Evolutionary conservation across 37 sponge, comb jelly and placozoan species (phyloP).

Genomic region (Agelas oroides): DNA sequence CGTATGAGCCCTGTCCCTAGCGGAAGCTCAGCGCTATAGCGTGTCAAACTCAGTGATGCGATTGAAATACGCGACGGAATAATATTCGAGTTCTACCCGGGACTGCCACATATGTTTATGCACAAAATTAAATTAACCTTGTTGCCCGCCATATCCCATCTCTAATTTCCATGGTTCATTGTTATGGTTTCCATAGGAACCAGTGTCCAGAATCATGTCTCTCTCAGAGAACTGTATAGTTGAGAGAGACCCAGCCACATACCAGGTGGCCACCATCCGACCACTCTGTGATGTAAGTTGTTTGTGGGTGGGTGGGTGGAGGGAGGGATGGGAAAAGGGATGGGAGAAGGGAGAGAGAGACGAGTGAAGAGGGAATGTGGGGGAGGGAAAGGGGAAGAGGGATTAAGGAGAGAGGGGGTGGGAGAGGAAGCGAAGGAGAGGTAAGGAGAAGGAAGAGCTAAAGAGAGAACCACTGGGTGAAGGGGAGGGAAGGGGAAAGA

Average conservation of each 20-base stretch:
- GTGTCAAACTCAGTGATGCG: no score
- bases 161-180: no score
- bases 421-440: no score
- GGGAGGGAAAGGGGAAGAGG: background rate
- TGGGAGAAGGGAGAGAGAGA: background rate
- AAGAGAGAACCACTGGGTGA: no score
- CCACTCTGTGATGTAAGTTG: slow-evolving; percentile 84
- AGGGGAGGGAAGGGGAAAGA: no score
- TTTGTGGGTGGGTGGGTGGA: background rate
- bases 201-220: slow-evolving; percentile 85
- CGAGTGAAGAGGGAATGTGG: background rate
- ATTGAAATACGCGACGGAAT: no score
- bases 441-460: no score
- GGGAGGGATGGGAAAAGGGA: background rate
- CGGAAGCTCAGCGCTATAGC: no score
- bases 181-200: slow-evolving; percentile 60
- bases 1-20: no score
- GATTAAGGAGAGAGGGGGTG: background rate
- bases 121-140: background rate
- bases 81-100: no score
- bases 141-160: background rate
- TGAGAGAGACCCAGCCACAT: slow-evolving; percentile 98
- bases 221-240: slow-evolving; percentile 95
- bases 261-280: slow-evolving; percentile 84
- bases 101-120: no score